phyloP scores from a whole-genome alignment of 2,888 invertebrate species.

The Rhingia campestris region DNA sequence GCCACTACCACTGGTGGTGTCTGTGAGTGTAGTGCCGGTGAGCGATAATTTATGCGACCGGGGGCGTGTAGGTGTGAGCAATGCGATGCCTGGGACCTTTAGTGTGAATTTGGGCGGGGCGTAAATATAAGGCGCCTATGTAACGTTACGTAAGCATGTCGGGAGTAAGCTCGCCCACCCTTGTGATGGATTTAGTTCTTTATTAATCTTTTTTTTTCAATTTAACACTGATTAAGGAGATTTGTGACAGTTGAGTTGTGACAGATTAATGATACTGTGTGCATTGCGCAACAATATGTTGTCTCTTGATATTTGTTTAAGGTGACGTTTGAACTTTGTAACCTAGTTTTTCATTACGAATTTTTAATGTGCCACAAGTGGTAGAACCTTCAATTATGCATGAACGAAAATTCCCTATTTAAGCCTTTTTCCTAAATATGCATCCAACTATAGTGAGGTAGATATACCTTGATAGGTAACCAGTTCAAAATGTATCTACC shows the following conservation, averaged over 20 bases:
- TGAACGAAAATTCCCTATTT: too few species aligned
- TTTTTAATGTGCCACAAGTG: constrained; percentile 44
- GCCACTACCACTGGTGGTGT: constrained; percentile 15
- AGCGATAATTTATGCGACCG: constrained; percentile 53
- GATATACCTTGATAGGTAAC: constrained; percentile 1
- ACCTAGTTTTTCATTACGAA: constrained; percentile 27
- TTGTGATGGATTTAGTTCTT: neutral
- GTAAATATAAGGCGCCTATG: constrained; percentile 55
- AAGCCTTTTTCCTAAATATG: too few species aligned
- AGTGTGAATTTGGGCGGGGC: constrained; percentile 68
- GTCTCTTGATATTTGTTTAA: too few species aligned
- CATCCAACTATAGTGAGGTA: neutral
- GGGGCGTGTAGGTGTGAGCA: constrained; percentile 67
- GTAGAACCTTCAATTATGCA: constrained; percentile 22
- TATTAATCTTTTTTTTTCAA: neutral
- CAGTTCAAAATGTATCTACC: neutral
- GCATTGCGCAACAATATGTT: too few species aligned
- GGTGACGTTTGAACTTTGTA: neutral
- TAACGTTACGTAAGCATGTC: constrained; percentile 37
- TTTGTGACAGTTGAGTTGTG: constrained; percentile 49
- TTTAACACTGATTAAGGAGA: neutral
- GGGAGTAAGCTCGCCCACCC: constrained; percentile 54
- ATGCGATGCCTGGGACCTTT: constrained; percentile 59
- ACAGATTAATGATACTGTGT: neutral
- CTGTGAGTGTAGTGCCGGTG: constrained; percentile 19